Base-by-base conservation (phyloP, 2,113 vertebrate genomes). In the Gallinago media region DNA sequence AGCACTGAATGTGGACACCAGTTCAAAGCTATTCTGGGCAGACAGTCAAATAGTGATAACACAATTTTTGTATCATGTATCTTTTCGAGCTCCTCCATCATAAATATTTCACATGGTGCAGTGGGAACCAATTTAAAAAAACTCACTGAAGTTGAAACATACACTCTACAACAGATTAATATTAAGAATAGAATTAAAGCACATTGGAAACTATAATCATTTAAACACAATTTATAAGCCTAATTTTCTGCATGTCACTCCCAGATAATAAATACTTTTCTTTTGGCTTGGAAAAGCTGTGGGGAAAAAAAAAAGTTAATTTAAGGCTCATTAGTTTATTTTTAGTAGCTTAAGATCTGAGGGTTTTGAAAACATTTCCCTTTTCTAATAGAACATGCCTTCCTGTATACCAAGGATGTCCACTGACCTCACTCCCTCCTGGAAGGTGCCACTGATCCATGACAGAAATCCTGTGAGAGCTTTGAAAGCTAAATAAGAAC, bases 251-350 rank as follows among this genome's bases (percentile, higher is more conserved):
- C 95, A 87, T 97, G 98, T 98, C 97, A 97, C 94, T 98, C 96
- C 97, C 97, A 97, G 97, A 98, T 97, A 98, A 97, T 98, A 98
- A 98, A 98, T 98, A 98, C 95, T 98, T 98, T 98, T 98, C 94
- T 96, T 97, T 95, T 92, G 93, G 96, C 96, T 97, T 93, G 92
- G 96, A 97, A 98, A 98, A 95, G 89, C 93, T 96, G 88, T 88
- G 93, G 94, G 93, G 94, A 77, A 74, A 63, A 73, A 93, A 96
- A 96, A 89, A 74, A 94, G 96, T 97, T 98, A 98, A 98, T 98
- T 98, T 98, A 98, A 97, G 97, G 87, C 96, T 98, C 97, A 97
- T 98, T 98, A 96, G 97, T 98, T 98, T 98, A 98, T 99, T 99
- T 98, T 98, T 98, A 98, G 98, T 97, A 75, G 96, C 95, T 97